A percentile compares a stretch with the other conserved stretches of the same genome.
Conservation (phyloP, 1,140 invertebrate genomes). For the Aphidius gifuensis region DNA sequence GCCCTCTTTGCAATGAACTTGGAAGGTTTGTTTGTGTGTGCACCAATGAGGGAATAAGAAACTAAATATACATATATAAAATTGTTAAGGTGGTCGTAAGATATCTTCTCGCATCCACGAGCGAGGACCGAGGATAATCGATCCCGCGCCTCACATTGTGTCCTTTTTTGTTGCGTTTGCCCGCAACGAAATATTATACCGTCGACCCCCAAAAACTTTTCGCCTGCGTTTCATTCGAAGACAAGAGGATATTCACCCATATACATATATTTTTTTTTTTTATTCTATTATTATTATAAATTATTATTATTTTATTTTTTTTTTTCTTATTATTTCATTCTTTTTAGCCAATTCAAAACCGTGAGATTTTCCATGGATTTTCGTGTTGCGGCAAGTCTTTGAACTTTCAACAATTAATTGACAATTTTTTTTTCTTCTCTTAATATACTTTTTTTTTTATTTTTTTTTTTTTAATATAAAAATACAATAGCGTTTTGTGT, state of each 20-base stretch:
- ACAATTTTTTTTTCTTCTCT: constrained; percentile 14
- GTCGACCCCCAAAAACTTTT: constrained; percentile 33
- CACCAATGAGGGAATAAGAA: not conserved
- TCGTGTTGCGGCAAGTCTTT: constrained; percentile 4
- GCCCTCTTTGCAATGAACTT: too few relatives aligned
- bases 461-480: too few relatives aligned
- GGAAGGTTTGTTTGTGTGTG: not conserved
- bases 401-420: constrained; percentile 19
- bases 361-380: too few relatives aligned
- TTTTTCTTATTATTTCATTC: not conserved
- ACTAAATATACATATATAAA: too few relatives aligned
- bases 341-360: not conserved
- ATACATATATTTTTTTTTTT: constrained; percentile 26
- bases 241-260: constrained; percentile 10
- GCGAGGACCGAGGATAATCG: constrained; percentile 47
- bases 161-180: constrained; percentile 45
- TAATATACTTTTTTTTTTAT: not conserved
- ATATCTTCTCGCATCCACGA: constrained; percentile 20
- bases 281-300: constrained; percentile 18
- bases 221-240: constrained; percentile 17
- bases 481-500: too few relatives aligned
- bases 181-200: constrained; percentile 43
- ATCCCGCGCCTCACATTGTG: constrained; percentile 48
- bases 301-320: constrained; percentile 19
- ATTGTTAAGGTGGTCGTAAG: not conserved